Conservation (phyloP, 2,797 vertebrate species). For the Octomys mimax region DNA sequence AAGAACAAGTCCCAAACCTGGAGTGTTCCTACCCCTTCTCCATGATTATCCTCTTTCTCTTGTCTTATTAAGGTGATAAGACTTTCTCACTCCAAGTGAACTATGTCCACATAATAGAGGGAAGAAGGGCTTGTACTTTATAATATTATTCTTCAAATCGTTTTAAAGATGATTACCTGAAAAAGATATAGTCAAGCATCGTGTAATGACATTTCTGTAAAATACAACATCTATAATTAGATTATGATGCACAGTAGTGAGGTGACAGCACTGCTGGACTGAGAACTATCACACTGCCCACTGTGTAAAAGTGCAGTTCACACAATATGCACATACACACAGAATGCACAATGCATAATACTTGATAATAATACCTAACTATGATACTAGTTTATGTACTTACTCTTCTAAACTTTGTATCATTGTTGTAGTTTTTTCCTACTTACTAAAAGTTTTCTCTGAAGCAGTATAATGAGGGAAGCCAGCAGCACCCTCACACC, state of each 20-base stretch:
- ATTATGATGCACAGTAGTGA: neutral
- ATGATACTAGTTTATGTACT: neutral
- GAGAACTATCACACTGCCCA: no score
- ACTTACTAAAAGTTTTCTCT: neutral
- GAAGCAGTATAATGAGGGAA: neutral
- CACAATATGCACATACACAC: neutral
- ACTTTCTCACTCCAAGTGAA: neutral
- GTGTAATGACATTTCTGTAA: neutral
- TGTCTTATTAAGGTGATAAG: neutral
- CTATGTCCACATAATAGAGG: neutral
- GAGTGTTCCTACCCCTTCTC: neutral
- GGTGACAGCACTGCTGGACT: neutral
- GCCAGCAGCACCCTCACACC: neutral
- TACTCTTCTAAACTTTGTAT: neutral
- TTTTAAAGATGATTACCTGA: conserved; percentile 31
- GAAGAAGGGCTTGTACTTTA: neutral
- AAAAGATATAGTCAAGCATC: neutral
- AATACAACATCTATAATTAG: neutral
- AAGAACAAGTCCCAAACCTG: neutral
- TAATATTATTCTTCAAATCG: neutral
- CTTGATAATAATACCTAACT: neutral
- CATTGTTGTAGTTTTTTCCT: neutral
- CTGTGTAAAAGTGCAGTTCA: no score
- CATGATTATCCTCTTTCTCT: neutral
- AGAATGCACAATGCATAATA: neutral